phyloP scores from a whole-genome alignment of 1,140 invertebrate species.

The Tyrophagus putrescentiae region DNA sequence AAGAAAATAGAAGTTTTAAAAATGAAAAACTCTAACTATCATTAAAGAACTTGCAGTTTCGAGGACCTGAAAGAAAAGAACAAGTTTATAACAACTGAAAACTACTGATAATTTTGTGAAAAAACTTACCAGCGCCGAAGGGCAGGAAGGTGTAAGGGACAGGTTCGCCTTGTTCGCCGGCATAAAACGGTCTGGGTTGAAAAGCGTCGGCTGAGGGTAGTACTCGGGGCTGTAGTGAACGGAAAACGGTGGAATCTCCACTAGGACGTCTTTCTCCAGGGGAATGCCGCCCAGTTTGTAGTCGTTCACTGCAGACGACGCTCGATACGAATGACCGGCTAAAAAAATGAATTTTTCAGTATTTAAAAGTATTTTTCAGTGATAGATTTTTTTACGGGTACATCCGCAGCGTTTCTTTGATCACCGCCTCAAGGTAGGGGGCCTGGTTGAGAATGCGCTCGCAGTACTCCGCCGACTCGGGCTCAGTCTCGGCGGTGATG shows the following conservation, averaged over 20 bases:
- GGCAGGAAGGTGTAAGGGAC: neutral
- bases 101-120: neutral
- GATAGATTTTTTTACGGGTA: too few species aligned
- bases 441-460: neutral
- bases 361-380: too few species aligned
- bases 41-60: too few species aligned
- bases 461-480: neutral
- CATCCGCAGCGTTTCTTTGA: constrained; percentile 34
- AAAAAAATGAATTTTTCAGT: too few species aligned
- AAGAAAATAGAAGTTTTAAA: too few species aligned
- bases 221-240: constrained; percentile 26
- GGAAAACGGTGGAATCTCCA: constrained; percentile 25
- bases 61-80: too few species aligned
- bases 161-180: neutral
- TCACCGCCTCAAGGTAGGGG: constrained; percentile 32
- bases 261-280: constrained; percentile 23
- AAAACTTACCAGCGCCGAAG: neutral
- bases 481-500: constrained; percentile 6
- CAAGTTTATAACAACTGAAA: too few species aligned
- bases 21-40: too few species aligned
- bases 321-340: constrained; percentile 24
- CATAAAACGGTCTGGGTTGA: constrained; percentile 31
- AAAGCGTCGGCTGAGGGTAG: constrained; percentile 27
- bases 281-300: constrained; percentile 13
- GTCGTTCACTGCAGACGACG: neutral